Base-by-base conservation (phyloP, 2,797 vertebrate genomes). In the Sitta carolinensis region DNA sequence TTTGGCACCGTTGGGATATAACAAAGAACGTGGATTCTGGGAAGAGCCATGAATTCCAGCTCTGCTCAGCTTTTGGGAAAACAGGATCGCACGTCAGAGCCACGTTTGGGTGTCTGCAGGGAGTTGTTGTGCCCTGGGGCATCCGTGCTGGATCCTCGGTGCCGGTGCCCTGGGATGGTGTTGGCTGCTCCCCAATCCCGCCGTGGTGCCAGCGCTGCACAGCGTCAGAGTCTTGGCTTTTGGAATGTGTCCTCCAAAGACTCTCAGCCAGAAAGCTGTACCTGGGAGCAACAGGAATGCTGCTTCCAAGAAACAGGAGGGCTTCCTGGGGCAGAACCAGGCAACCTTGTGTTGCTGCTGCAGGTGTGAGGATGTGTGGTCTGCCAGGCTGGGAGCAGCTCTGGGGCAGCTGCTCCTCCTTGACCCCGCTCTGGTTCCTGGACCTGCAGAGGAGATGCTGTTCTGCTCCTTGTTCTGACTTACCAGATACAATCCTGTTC, bases 311-410 rank as follows among this genome's bases (percentile, higher is more conserved):
- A 73, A 82, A 6, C 52, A 16, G 45, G 58, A 78, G 47, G 13
- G 3, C 18, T 74, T 18, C 22, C 30, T 52, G 72, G 42, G n/a
- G 15, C 10, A 8, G 67, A n/a, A n/a, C 42, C 54, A 61, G 2
- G 21, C 51, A 19, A 42, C 38, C 32, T n/a, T 13, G 1, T 0
- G 0, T 29, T 66, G 11, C 5, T 13, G 19, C 29, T 0, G 2
- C 10, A 2, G n/a, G 6, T 59, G 3, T 19, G 20, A 5, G 40
- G 43, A 7, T 0, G 5, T 21, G 40, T 16, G 26, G 20, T 52
- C 12, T 1, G 22, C 10, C 34, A 10, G 26, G 34, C 27, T 64
- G 21, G 67, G 36, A 9, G 23, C 19, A 7, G 22, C 38, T 58
- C 54, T 15, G 15, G 15, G 5, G 30, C 23, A 23, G 14, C 16